Evolutionary conservation across 2,113 vertebrate genomes (phyloP).

Genomic region (Lathamus discolor): DNA sequence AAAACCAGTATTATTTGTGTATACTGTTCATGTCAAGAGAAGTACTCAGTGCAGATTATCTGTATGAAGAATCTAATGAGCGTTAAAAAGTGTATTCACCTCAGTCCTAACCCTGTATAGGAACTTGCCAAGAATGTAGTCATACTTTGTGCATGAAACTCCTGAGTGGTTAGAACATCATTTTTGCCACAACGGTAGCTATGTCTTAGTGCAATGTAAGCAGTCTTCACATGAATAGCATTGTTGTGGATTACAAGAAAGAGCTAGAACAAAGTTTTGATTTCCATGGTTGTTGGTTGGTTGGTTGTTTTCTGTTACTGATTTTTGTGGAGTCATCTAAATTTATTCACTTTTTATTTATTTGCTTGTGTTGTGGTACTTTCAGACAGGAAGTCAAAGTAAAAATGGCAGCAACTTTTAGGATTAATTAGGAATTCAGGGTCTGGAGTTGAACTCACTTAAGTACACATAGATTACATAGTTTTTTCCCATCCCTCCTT

Average conservation of each 20-base stretch:
- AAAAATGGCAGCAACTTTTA: not conserved
- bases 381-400: not conserved
- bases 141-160: not conserved
- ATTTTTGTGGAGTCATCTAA: not conserved
- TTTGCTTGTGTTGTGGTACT: not conserved
- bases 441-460: not conserved
- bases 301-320: not conserved
- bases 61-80: not conserved
- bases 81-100: not conserved
- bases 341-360: not conserved
- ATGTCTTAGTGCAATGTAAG: not conserved
- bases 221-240: not conserved
- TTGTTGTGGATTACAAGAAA: not conserved
- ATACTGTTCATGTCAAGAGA: not conserved
- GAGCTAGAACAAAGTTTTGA: not conserved
- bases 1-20: not conserved
- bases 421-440: not conserved
- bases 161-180: not conserved
- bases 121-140: not conserved
- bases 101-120: not conserved
- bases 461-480: not conserved
- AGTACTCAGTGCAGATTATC: not conserved
- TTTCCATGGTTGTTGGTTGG: accelerated
- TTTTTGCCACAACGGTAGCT: not conserved
- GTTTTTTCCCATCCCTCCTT: not conserved